These are phyloP conservation scores for Nycticorax nycticorax DNA, from an alignment of 2,113 vertebrate species.

Conservation along the genomic window DNA sequence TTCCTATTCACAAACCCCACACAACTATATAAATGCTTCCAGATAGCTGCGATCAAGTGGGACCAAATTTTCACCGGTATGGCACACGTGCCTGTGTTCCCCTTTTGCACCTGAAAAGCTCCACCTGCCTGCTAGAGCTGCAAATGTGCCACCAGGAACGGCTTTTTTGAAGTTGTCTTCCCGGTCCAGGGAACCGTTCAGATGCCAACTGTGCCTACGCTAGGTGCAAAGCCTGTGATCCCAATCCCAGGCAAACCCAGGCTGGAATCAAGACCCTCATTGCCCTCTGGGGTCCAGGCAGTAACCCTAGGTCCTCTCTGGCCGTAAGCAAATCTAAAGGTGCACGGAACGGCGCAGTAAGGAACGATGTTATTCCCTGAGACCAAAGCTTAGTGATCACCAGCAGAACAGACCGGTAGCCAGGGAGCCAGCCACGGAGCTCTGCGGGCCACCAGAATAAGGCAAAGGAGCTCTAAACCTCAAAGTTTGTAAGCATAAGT, in stretches of 20 bases:
- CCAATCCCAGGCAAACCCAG: neutral
- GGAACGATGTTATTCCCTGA: neutral
- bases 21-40: neutral
- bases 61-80: neutral
- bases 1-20: neutral
- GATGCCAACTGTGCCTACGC: accelerated
- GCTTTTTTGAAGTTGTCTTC: neutral
- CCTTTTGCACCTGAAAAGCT: neutral
- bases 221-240: neutral
- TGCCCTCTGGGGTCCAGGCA: neutral
- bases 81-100: neutral
- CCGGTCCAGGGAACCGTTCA: neutral
- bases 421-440: neutral
- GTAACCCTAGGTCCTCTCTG: neutral
- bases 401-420: neutral
- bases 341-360: neutral
- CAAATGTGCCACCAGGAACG: neutral
- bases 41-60: neutral
- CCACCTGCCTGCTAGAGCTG: neutral
- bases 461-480: neutral
- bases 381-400: neutral
- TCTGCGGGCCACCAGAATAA: neutral
- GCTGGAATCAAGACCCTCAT: neutral
- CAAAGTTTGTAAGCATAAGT: neutral
- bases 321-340: neutral